phyloP scores from a whole-genome alignment of 2,797 vertebrate genomes.

The Capromys pilorides region DNA sequence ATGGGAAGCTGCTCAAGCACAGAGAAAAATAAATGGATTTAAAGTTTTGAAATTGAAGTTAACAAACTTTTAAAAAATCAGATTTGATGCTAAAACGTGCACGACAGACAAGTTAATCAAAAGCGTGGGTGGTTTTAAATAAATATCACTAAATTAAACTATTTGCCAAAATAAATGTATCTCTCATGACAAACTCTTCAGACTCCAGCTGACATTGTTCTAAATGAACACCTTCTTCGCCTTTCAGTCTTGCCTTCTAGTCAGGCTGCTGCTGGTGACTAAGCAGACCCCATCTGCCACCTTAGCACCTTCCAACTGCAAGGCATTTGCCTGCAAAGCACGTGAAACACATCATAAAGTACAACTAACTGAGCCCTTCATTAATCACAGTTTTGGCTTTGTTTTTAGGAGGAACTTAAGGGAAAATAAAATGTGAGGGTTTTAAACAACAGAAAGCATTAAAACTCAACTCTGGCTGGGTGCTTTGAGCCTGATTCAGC shows the following conservation, averaged over 20 bases:
- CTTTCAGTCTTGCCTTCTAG: neutral
- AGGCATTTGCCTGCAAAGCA: neutral
- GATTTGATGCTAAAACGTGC: conserved; percentile 42
- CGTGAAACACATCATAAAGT: conserved; percentile 17
- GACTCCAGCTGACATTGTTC: neutral
- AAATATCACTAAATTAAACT: conserved; percentile 24
- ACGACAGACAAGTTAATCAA: neutral
- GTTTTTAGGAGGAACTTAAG: neutral
- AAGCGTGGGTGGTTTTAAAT: conserved; percentile 23
- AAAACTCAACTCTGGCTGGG: neutral
- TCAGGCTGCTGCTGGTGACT: neutral
- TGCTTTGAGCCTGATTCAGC: neutral
- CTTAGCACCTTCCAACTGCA: neutral
- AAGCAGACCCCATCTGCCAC: neutral
- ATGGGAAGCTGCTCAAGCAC: conserved; percentile 55
- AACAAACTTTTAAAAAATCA: conserved; percentile 38
- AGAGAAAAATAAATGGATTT: conserved; percentile 72
- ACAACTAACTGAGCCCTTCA: neutral
- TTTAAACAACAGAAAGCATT: neutral
- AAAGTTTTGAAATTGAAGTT: conserved; percentile 63
- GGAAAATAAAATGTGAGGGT: conserved; percentile 11
- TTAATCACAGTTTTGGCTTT: neutral
- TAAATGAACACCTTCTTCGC: neutral
- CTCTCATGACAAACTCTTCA: neutral
- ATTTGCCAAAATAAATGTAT: neutral